A percentile compares a stretch with the other conserved stretches of the same genome.
Evolutionary conservation across 2,797 vertebrate genomes (phyloP).

Genomic region (Hoplostethus atlanticus): DNA sequence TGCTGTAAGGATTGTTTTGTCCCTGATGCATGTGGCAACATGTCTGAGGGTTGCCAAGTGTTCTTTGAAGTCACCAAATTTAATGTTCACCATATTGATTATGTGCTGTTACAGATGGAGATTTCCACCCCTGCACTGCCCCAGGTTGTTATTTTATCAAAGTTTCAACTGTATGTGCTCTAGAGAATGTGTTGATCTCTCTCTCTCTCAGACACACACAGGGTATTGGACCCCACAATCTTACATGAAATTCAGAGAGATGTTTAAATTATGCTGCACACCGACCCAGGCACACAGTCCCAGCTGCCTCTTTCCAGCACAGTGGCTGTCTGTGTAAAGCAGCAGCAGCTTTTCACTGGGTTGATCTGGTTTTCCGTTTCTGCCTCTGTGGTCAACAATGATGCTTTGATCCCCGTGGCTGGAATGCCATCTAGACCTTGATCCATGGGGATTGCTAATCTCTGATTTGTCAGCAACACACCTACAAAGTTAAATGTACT

Average conservation of each 20-base stretch:
- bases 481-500: slow-evolving; percentile 9
- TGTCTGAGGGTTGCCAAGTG: neutral
- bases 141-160: neutral
- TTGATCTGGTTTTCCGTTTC: slow-evolving; percentile 56
- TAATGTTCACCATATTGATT: no score
- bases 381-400: slow-evolving; percentile 52
- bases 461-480: slow-evolving; percentile 27
- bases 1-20: neutral
- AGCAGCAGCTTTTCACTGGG: slow-evolving; percentile 49
- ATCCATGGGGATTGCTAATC: slow-evolving; percentile 48
- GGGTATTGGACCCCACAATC: slow-evolving; percentile 5
- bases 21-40: no score
- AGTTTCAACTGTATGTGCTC: neutral
- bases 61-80: neutral
- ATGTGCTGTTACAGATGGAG: neutral
- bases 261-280: slow-evolving; percentile 38
- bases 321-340: slow-evolving; percentile 62
- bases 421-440: slow-evolving; percentile 53
- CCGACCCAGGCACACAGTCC: slow-evolving; percentile 22
- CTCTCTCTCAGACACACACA: slow-evolving; percentile 1
- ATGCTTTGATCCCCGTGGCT: slow-evolving; percentile 56
- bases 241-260: neutral
- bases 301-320: slow-evolving; percentile 58
- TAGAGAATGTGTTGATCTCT: neutral
- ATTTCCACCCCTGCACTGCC: neutral